Conservation (phyloP, 2,888 invertebrate species). For the Drosophila rubida region DNA sequence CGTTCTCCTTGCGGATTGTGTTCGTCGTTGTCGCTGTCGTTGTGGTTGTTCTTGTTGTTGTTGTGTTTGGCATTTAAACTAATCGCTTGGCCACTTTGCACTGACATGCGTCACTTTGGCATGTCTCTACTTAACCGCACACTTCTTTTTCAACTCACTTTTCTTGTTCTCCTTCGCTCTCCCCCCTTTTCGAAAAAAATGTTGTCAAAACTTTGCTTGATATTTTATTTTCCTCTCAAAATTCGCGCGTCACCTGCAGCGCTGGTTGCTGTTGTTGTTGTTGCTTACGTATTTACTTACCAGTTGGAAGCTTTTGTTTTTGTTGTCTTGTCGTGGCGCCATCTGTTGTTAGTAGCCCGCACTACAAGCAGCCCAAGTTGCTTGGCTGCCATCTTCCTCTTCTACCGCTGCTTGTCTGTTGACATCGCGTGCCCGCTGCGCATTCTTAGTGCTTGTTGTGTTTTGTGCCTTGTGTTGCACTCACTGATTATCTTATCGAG, state of each 20-base stretch:
- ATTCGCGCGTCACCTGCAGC: constrained; percentile 33
- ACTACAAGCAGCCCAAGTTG: constrained; percentile 16
- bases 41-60: constrained; percentile 31
- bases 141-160: background rate
- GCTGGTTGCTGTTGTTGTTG: constrained; percentile 5
- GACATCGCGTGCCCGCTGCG: constrained; percentile 51
- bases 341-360: constrained; percentile 49
- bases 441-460: constrained; percentile 38
- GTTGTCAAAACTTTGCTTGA: constrained; percentile 44
- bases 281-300: background rate
- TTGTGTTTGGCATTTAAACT: constrained; percentile 60
- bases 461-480: constrained; percentile 27
- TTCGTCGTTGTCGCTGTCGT: constrained; percentile 15
- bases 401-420: constrained; percentile 12
- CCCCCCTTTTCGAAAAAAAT: constrained; percentile 14
- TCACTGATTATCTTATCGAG: constrained; percentile 52
- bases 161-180: background rate
- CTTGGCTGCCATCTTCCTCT: constrained; percentile 5
- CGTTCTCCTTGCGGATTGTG: constrained; percentile 20
- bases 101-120: constrained; percentile 56
- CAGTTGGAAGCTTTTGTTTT: constrained; percentile 17
- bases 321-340: constrained; percentile 42
- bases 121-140: constrained; percentile 40
- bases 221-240: constrained; percentile 44
- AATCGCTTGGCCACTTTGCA: constrained; percentile 59